Base-by-base conservation (phyloP, 2,113 vertebrate genomes). In the Trogon melanurus region DNA sequence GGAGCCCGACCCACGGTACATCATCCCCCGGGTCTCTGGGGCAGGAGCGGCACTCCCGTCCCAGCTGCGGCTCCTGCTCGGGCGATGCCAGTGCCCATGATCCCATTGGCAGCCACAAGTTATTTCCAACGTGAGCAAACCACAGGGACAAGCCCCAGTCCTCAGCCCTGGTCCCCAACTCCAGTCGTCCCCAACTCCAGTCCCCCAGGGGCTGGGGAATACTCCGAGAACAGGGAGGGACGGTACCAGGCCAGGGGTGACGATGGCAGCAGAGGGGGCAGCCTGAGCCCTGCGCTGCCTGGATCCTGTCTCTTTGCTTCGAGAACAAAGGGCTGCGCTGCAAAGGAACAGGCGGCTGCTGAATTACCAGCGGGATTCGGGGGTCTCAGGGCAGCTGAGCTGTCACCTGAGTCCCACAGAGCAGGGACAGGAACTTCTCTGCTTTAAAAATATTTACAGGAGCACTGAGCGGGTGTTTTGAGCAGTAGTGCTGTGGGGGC, bases 291-390 rank as follows among this genome's bases (percentile, higher is more conserved):
- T 2, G 3, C 8, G 1, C 0, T 4, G 19, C 58, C 8, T 13
- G 1, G 84, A 36, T 73, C 41, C 79, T 21, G 65, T 26, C 30
- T 45, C 66, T 23, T 75, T 5, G 85, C 82, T 54, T 73, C 1
- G 16, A 56, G 89, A 91, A 95, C 94, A 96, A 96, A 93, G 89
- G 80, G 87, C 81, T 47, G 89, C 2, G 7, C 82, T 4, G 79
- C 15, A 1, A 22, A 88, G 85, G 70, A 70, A 48, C 78, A 2
- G 2, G 51, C 0, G 8, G 73, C 48, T 58, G 2, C 75, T 29
- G 27, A 20, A 58, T 62, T 7, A 44, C 69, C 82, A 9, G 44
- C 0, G 67, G 84, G 91, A n/a, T 15, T 1, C 0, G 7, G 57
- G 73, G 60, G 54, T 36, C 56, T 84, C 17, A 1, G 85, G 72